These are phyloP conservation scores for Ctenochaetus hawaiiensis DNA, from an alignment of 2,797 vertebrate species.

Conservation along the genomic window DNA sequence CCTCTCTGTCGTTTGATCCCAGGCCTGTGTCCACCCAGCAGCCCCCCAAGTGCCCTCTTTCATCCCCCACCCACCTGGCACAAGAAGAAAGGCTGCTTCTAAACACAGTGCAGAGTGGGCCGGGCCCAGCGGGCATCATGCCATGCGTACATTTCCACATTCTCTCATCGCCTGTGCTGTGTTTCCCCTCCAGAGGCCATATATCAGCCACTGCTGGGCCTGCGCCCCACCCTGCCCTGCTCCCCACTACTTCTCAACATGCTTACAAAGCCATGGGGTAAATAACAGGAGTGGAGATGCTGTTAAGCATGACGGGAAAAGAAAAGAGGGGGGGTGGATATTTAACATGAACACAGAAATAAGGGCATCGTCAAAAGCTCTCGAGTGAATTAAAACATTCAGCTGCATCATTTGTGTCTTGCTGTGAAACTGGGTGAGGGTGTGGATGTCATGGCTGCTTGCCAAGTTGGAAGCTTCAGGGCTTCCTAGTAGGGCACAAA, in stretches of 20 bases:
- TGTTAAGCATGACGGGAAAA: constrained; percentile 42
- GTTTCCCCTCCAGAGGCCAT: constrained; percentile 82
- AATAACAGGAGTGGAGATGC: constrained; percentile 53
- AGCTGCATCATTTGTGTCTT: constrained; percentile 48
- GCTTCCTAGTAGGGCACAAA: constrained; percentile 81
- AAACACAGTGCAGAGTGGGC: constrained; percentile 73
- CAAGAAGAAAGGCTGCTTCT: constrained; percentile 78
- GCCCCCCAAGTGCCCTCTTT: constrained; percentile 57
- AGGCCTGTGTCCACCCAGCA: constrained; percentile 67
- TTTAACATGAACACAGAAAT: constrained; percentile 53
- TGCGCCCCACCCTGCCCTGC: constrained; percentile 46
- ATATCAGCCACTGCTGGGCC: constrained; percentile 62
- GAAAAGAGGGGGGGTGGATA: constrained; percentile 21
- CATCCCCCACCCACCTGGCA: constrained; percentile 79
- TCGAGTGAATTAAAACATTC: constrained; percentile 48
- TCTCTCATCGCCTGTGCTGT: constrained; percentile 70
- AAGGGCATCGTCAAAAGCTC: constrained; percentile 48
- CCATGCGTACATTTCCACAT: constrained; percentile 77
- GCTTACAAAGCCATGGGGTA: constrained; percentile 71
- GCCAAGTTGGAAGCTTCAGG: constrained; percentile 76
- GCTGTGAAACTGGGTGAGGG: constrained; percentile 56
- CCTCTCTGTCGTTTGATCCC: constrained; percentile 60
- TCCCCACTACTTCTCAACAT: constrained; percentile 67
- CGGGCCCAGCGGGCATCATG: constrained; percentile 66
- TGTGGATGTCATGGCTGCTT: constrained; percentile 66